Evolutionary conservation across 2,113 vertebrate genomes (phyloP).

Genomic region (Clarias magur): DNA sequence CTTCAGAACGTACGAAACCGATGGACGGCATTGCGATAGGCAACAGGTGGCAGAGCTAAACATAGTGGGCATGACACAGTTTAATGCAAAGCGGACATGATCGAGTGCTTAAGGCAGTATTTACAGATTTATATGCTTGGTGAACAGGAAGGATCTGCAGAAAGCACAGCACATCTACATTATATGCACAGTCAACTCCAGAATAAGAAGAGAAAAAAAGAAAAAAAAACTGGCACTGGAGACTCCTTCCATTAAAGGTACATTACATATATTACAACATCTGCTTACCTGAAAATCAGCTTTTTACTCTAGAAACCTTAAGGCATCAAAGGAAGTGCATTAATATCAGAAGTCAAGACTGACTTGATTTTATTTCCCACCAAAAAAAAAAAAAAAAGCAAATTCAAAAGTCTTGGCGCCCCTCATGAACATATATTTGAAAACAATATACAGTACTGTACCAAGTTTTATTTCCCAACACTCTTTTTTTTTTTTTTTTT

Average conservation of each 20-base stretch:
- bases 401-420: neutral
- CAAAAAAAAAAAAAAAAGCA: neutral
- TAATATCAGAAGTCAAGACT: neutral
- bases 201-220: no score
- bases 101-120: neutral
- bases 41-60: neutral
- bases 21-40: neutral
- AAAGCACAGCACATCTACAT: neutral
- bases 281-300: neutral
- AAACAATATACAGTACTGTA: no score
- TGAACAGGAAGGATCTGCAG: neutral
- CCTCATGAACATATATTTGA: no score
- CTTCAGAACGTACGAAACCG: neutral
- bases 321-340: neutral
- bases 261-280: neutral
- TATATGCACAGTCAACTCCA: no score
- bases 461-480: no score
- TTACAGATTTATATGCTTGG: neutral
- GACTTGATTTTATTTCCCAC: neutral
- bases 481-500: no score
- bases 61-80: neutral
- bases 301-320: neutral
- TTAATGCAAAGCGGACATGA: neutral
- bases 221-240: neutral
- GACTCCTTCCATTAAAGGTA: neutral